Percentiles rank a stretch among this genome's conserved stretches.
These are phyloP conservation scores for Agrotis exclamationis DNA, from an alignment of 2,888 invertebrate genomes.

Conservation along the genomic window DNA sequence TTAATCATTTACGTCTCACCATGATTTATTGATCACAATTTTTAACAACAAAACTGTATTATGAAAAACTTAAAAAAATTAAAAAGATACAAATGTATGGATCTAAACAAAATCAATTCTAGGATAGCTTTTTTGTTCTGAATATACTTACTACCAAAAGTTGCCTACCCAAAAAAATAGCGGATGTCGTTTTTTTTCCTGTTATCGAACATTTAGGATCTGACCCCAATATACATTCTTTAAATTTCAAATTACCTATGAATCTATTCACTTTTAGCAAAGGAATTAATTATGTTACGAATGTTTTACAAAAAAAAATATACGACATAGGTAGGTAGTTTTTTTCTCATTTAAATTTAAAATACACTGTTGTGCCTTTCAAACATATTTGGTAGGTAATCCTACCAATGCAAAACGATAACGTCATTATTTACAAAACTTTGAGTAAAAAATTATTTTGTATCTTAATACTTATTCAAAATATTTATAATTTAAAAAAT, in stretches of 20 bases:
- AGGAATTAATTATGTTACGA: slow-evolving; percentile 30
- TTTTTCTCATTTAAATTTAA: slow-evolving; percentile 17
- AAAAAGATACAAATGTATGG: no score
- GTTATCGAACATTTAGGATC: not conserved
- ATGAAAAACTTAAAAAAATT: no score
- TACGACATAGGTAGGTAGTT: not conserved
- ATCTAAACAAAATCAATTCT: slow-evolving; percentile 20
- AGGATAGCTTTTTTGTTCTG: not conserved
- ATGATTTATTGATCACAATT: no score
- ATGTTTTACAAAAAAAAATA: slow-evolving; percentile 22
- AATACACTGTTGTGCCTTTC: not conserved
- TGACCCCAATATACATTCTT: slow-evolving; percentile 38
- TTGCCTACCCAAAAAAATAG: not conserved
- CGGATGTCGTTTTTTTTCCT: slow-evolving; percentile 22
- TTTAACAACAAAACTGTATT: no score
- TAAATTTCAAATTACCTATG: slow-evolving; percentile 39
- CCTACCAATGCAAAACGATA: not conserved
- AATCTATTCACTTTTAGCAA: slow-evolving; percentile 10
- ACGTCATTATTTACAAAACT: not conserved
- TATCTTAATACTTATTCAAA: no score
- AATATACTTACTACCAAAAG: not conserved
- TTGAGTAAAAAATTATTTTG: not conserved
- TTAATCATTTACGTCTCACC: no score
- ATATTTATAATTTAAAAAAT: no score
- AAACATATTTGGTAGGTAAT: no score